Evolutionary conservation across 2,113 vertebrate genomes (phyloP).

Genomic region (Glaucidium brasilianum): DNA sequence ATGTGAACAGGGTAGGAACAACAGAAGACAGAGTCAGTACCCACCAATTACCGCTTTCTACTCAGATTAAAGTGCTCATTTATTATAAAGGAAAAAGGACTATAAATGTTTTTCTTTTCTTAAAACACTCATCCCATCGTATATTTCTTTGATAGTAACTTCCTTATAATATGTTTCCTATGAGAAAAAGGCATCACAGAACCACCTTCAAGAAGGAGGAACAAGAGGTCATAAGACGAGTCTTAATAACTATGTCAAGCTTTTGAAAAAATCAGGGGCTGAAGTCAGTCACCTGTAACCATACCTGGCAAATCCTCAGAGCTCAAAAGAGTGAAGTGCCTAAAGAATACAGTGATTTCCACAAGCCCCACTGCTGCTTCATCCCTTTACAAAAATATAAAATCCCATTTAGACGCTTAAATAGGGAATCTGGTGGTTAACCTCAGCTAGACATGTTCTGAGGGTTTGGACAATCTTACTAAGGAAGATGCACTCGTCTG

Average conservation of each 20-base stretch:
- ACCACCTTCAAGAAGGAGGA: not conserved
- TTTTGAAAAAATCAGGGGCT: not conserved
- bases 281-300: not conserved
- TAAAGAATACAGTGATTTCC: not conserved
- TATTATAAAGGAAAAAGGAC: not conserved
- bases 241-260: not conserved
- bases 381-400: not conserved
- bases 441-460: not conserved
- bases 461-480: not conserved
- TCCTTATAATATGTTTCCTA: not conserved
- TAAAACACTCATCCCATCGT: not conserved
- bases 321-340: not conserved
- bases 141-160: not conserved
- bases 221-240: not conserved
- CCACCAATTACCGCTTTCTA: constrained; percentile 54
- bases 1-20: not conserved
- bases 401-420: not conserved
- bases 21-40: constrained; percentile 40
- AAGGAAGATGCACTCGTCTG: not conserved
- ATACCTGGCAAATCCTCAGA: not conserved
- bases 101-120: constrained; percentile 2
- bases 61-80: constrained; percentile 13
- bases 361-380: not conserved
- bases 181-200: not conserved
- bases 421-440: not conserved